Percentiles rank a stretch among this genome's conserved stretches.
Evolutionary conservation across 2,797 vertebrate species (phyloP).

Genomic region (Galaxias olidus): DNA sequence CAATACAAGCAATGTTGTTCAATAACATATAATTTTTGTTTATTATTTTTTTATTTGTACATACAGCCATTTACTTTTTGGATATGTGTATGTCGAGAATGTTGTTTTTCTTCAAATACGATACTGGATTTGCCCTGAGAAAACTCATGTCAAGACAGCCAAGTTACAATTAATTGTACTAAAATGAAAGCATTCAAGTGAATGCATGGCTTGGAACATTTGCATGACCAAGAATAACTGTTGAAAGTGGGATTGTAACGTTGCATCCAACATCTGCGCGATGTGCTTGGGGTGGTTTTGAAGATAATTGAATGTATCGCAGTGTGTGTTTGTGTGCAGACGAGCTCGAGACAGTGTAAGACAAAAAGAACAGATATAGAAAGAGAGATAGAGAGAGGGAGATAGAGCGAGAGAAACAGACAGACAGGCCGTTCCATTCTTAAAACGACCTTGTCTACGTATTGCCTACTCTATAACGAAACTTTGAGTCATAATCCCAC

Average conservation of each 20-base stretch:
- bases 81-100: too few species aligned
- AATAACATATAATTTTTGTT: too few species aligned
- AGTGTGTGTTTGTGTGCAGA: neutral
- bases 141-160: neutral
- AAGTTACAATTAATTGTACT: conserved; percentile 59
- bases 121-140: neutral
- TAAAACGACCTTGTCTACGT: too few species aligned
- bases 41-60: too few species aligned
- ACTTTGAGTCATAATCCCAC: too few species aligned
- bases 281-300: conserved; percentile 28
- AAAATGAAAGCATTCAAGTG: conserved; percentile 65
- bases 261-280: conserved; percentile 63
- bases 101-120: too few species aligned
- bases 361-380: too few species aligned
- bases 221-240: conserved; percentile 65
- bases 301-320: neutral
- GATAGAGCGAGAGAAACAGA: neutral
- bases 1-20: too few species aligned
- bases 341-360: neutral
- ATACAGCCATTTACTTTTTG: too few species aligned
- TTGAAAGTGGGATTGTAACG: conserved; percentile 62
- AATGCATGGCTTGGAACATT: conserved; percentile 54
- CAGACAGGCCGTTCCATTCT: too few species aligned
- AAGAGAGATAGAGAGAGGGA: neutral
- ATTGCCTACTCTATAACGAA: too few species aligned